phyloP scores from a whole-genome alignment of 53 echinoderm and acorn worm genomes.

The Stichopus horrens region DNA sequence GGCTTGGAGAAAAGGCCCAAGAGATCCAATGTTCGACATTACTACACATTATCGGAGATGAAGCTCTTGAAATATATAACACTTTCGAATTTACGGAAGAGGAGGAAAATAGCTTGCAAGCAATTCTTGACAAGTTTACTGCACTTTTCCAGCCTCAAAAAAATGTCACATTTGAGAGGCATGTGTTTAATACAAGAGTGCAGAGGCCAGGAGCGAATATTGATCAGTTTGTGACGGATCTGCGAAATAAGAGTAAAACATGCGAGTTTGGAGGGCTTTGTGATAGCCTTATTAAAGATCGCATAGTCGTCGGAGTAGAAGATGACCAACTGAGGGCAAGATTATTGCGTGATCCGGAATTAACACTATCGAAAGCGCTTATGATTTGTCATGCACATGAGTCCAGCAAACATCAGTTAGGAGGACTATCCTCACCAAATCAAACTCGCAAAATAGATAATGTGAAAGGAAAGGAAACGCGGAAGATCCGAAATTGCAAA shows the following conservation, averaged over 20 bases:
- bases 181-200: neutral
- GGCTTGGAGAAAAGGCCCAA: conserved; percentile 48
- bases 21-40: conserved; percentile 35
- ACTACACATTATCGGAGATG: conserved; percentile 49
- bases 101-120: neutral
- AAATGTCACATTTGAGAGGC: neutral
- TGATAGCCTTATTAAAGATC: conserved; percentile 4
- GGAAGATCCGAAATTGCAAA: conserved; percentile 18
- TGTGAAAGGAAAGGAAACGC: neutral
- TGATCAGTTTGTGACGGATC: neutral
- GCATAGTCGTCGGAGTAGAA: conserved; percentile 6
- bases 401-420: neutral
- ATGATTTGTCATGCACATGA: neutral
- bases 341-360: neutral
- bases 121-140: neutral
- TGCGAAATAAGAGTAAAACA: neutral
- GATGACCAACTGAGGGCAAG: conserved; percentile 22
- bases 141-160: neutral
- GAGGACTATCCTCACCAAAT: neutral
- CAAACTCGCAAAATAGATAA: neutral
- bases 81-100: conserved; percentile 21
- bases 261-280: conserved; percentile 20
- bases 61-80: conserved; percentile 55
- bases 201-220: neutral
- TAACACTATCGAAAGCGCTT: neutral